These are phyloP conservation scores for Cassiopea xamachana DNA, from an alignment of 30 jellyfish, hydroid and myxozoan genomes.

Conservation along the genomic window DNA sequence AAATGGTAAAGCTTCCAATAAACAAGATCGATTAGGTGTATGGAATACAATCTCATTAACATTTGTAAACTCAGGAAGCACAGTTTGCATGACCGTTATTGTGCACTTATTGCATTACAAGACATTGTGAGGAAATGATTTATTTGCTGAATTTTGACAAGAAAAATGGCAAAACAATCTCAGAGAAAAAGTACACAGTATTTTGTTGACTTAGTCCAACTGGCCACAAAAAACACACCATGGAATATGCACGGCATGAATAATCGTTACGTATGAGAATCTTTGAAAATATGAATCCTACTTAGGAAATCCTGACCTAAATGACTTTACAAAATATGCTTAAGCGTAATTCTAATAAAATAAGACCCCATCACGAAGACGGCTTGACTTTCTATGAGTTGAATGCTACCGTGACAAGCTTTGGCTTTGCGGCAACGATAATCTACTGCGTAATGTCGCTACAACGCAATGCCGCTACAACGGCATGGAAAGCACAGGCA, in stretches of 20 bases:
- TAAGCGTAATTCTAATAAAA: conserved; percentile 4
- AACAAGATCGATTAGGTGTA: neutral
- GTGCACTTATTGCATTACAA: neutral
- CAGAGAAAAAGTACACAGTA: neutral
- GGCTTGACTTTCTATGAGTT: too few species aligned
- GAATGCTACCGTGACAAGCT: conserved; percentile 18
- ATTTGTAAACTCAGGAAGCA: conserved; percentile 12
- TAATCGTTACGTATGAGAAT: neutral
- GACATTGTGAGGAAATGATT: neutral
- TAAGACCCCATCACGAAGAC: conserved; percentile 39
- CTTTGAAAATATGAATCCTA: conserved; percentile 15
- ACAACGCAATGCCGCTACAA: neutral
- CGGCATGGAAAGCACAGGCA: neutral
- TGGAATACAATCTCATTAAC: neutral
- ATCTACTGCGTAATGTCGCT: neutral
- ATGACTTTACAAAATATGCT: conserved; percentile 41
- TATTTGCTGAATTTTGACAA: neutral
- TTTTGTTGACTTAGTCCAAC: neutral
- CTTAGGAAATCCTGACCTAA: conserved; percentile 30
- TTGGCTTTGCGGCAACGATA: conserved; percentile 8
- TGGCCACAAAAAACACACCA: conserved; percentile 17
- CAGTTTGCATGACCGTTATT: neutral
- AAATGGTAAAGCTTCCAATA: neutral
- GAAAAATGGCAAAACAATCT: neutral
- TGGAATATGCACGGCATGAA: neutral